These are phyloP conservation scores for Carollia perspicillata DNA, from an alignment of 2,113 vertebrate genomes.

Conservation along the genomic window DNA sequence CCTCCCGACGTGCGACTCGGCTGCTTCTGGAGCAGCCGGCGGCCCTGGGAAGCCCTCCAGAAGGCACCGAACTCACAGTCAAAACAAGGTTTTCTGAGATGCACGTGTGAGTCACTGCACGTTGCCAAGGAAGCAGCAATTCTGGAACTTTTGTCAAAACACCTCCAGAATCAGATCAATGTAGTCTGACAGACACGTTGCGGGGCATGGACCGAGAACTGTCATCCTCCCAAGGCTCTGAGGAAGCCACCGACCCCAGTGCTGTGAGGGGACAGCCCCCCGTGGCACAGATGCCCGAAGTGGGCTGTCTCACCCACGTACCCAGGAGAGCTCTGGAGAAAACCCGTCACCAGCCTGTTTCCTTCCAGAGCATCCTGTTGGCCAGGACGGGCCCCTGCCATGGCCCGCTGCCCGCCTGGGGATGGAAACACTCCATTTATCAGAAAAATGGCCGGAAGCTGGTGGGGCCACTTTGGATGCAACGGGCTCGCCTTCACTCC, in stretches of 20 bases:
- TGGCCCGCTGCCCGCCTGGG: conserved; percentile 60
- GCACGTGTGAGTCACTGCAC: not conserved
- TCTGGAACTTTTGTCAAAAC: not conserved
- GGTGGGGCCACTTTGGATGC: not conserved
- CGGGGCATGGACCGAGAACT: not conserved
- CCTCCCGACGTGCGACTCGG: not conserved
- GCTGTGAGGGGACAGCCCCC: rapidly evolving
- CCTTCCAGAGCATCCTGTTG: conserved; percentile 80
- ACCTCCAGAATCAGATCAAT: not conserved
- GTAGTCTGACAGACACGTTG: not conserved
- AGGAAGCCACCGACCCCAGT: rapidly evolving
- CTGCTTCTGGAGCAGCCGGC: not conserved
- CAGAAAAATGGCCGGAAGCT: conserved; percentile 65
- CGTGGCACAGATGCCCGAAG: rapidly evolving
- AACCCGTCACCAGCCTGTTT: conserved; percentile 59
- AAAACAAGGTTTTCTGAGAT: not conserved
- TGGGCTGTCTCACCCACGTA: too few relatives aligned
- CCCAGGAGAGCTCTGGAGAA: conserved; percentile 68
- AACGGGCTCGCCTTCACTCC: conserved; percentile 1
- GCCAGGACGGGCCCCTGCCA: conserved; percentile 55
- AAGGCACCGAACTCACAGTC: not conserved
- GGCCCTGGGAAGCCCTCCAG: not conserved
- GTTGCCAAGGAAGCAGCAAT: not conserved
- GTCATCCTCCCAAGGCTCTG: not conserved
- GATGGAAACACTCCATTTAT: conserved; percentile 63